These are phyloP conservation scores for Carlito syrichta DNA, from an alignment of 2,113 vertebrate species.

Conservation along the genomic window DNA sequence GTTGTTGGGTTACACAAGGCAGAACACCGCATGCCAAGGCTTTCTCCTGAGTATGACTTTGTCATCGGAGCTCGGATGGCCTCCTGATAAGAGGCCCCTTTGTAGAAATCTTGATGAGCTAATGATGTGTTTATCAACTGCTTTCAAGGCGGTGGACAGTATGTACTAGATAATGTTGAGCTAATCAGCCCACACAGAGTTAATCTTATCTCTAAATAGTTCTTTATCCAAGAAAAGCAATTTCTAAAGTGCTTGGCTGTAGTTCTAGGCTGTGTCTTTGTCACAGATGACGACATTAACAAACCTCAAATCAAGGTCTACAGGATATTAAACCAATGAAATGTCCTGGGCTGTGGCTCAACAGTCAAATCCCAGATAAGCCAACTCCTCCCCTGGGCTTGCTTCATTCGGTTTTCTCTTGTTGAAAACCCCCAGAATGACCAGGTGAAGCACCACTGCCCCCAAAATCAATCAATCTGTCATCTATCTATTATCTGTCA, in stretches of 20 bases:
- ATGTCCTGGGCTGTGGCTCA: background rate
- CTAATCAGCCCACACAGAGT: constrained; percentile 40
- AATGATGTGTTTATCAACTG: constrained; percentile 32
- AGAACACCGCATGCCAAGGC: background rate
- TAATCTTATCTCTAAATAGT: constrained; percentile 66
- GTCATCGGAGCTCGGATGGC: background rate
- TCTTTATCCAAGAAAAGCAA: constrained; percentile 36
- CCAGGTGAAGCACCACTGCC: background rate
- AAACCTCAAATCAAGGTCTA: constrained; percentile 22
- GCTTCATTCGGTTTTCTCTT: background rate
- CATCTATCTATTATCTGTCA: too few relatives aligned
- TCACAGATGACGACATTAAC: background rate
- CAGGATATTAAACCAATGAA: background rate
- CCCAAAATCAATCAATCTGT: background rate
- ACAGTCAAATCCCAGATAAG: background rate
- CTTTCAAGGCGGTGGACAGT: constrained; percentile 43
- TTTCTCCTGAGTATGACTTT: background rate
- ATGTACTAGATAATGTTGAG: constrained; percentile 52
- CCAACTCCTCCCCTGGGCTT: background rate
- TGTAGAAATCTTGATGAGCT: constrained; percentile 28
- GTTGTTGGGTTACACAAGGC: background rate
- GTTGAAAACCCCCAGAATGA: background rate
- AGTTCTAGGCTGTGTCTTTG: background rate
- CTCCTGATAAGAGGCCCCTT: constrained; percentile 13
- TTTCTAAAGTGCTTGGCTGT: constrained; percentile 38